A percentile compares a stretch with the other conserved stretches of the same genome.
Evolutionary conservation across 2,888 invertebrate species (phyloP).

Genomic region (Sminthurinus aureus): DNA sequence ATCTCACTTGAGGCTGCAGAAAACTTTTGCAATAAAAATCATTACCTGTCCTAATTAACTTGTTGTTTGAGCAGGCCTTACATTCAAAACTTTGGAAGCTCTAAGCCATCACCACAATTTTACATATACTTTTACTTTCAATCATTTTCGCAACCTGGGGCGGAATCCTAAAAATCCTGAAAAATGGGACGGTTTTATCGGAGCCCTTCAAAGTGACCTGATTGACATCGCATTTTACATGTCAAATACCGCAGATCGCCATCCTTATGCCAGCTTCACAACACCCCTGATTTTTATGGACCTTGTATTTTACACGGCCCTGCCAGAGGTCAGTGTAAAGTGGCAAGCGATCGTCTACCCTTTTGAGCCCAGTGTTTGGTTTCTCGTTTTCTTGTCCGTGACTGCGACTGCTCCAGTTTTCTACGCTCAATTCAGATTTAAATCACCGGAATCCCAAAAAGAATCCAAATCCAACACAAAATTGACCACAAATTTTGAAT

Average conservation of each 20-base stretch:
- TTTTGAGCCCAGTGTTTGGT: neutral
- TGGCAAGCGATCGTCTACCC: conserved; percentile 15
- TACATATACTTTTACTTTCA: neutral
- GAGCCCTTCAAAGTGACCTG: neutral
- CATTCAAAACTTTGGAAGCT: neutral
- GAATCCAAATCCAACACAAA: neutral
- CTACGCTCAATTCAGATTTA: neutral
- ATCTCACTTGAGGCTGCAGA: no score
- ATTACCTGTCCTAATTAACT: no score
- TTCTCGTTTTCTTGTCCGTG: neutral
- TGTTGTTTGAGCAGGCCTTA: neutral
- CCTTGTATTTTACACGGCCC: neutral
- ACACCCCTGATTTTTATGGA: neutral
- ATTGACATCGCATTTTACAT: neutral
- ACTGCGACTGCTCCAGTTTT: neutral
- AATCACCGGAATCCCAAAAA: neutral
- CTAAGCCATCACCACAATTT: neutral
- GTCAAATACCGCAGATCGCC: neutral
- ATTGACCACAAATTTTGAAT: neutral
- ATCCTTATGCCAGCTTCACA: neutral
- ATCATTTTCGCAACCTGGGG: neutral
- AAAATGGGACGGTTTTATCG: neutral
- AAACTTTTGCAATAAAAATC: no score
- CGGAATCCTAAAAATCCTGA: neutral
- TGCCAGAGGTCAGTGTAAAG: neutral